Percentiles rank a stretch among this genome's conserved stretches.
Evolutionary conservation across 2,888 invertebrate genomes (phyloP).

Genomic region (Andrena minutula): DNA sequence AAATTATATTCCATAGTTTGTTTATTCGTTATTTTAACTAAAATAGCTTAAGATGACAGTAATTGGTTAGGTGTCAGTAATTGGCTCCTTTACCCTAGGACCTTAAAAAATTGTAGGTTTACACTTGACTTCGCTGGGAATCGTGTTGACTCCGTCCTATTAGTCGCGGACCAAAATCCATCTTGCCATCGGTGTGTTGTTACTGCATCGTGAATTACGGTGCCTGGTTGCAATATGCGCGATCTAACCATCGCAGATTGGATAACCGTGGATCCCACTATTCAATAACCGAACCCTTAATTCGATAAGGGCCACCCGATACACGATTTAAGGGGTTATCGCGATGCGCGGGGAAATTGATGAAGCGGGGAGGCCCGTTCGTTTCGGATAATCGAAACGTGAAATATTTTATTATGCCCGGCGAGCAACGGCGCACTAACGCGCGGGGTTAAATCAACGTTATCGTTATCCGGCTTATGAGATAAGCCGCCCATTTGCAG

Average conservation of each 20-base stretch:
- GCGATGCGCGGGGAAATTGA: background rate
- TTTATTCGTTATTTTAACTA: no score
- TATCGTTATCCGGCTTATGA: constrained; percentile 15
- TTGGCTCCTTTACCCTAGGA: no score
- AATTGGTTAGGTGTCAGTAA: no score
- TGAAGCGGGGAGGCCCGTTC: background rate
- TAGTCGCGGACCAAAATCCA: constrained; percentile 13
- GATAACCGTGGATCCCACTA: constrained; percentile 28
- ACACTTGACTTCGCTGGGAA: background rate
- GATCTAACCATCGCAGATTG: constrained; percentile 30
- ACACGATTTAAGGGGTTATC: constrained; percentile 12
- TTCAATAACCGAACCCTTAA: constrained; percentile 33
- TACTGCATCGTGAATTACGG: constrained; percentile 6
- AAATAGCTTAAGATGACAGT: no score
- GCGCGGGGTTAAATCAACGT: background rate
- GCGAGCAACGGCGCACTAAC: background rate
- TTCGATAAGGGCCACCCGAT: constrained; percentile 28
- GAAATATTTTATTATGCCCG: constrained; percentile 11
- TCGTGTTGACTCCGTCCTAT: background rate
- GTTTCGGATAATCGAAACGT: constrained; percentile 7
- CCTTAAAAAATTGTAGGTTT: no score
- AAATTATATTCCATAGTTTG: no score
- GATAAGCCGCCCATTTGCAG: constrained; percentile 14
- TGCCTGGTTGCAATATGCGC: background rate
- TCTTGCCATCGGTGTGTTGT: background rate